Evolutionary conservation across 2,888 invertebrate species (phyloP), one percentile per base, ranked within the genome.

Genomic region (Caenorhabditis doughertyi): DNA sequence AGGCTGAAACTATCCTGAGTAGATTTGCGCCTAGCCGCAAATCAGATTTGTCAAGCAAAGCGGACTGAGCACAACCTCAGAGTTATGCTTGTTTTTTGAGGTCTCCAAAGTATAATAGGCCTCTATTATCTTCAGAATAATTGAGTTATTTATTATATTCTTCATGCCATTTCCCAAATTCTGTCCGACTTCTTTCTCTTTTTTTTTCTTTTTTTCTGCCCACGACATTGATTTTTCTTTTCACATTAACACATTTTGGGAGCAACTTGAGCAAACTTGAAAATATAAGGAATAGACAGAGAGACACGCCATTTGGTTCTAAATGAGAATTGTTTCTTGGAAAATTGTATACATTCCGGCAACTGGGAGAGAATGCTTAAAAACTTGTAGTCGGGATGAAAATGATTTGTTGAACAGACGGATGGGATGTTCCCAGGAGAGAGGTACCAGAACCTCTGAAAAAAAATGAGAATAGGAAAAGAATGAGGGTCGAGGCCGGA

Each of bases 391-490:
- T 25, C 1, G 49, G 49, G 39, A 9, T 16, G 21, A 44, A 65
- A 74, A 74, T 67, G 65, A 74, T 74, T 74, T 65, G 65, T 44
- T 9, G 65, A 56, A 65, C 39, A 65, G 42, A 29, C 9, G 53
- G 13, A 3, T 16, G n/a, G 23, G 21, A 23, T 32, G 55, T 21
- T 76, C 76, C 58, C 67, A 49, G 18, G 67, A 76, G n/a, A n/a
- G 74, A 55, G 55, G 35, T 49, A 62, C 65, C 65, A 65, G 21
- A 23, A 58, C 58, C 60, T n/a, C 44, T 39, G 11, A 47, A 11
- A 39, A 58, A 72, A 72, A 62, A 42, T 21, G 23, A 49, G 62
- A n/a, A 55, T 42, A 27, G n/a, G 58, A 53, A 42, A 23, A 42
- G 51, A 44, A 44, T 44, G 62, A 62, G 42, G 44, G 27, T 27